Evolutionary conservation across 2,113 vertebrate species (phyloP).

Genomic region (Zosterops hypoxanthus): DNA sequence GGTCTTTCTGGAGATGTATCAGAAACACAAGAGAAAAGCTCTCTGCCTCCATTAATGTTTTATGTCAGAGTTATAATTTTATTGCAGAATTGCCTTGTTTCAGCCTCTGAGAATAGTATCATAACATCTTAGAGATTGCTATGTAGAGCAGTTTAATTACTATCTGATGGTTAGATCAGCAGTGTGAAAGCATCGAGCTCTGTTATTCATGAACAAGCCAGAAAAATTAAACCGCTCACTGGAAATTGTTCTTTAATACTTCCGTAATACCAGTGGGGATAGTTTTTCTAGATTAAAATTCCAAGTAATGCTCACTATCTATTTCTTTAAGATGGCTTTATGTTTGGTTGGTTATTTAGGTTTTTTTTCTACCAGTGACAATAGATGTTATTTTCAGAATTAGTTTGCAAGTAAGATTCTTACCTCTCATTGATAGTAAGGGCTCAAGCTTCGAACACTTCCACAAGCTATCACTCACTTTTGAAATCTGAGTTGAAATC

Average conservation of each 20-base stretch:
- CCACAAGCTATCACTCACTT: background rate
- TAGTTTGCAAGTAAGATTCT: background rate
- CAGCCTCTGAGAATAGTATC: background rate
- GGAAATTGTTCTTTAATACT: background rate
- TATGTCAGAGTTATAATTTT: slow-evolving; percentile 8
- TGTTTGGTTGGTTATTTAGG: background rate
- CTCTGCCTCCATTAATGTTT: background rate
- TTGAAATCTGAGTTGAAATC: background rate
- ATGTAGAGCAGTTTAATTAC: background rate
- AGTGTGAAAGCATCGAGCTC: background rate
- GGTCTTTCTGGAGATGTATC: background rate
- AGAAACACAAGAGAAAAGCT: background rate
- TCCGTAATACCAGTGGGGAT: background rate
- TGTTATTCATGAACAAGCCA: background rate
- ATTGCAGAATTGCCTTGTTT: slow-evolving; percentile 9
- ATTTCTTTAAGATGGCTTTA: background rate
- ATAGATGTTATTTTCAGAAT: background rate
- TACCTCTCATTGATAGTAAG: background rate
- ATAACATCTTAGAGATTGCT: background rate
- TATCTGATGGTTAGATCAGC: background rate
- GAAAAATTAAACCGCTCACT: background rate
- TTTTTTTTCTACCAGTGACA: background rate
- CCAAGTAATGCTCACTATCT: background rate
- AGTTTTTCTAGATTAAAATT: background rate
- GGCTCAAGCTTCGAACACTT: background rate